Conservation (phyloP, 2,113 vertebrate genomes). For the Sceloporus tristichus region DNA sequence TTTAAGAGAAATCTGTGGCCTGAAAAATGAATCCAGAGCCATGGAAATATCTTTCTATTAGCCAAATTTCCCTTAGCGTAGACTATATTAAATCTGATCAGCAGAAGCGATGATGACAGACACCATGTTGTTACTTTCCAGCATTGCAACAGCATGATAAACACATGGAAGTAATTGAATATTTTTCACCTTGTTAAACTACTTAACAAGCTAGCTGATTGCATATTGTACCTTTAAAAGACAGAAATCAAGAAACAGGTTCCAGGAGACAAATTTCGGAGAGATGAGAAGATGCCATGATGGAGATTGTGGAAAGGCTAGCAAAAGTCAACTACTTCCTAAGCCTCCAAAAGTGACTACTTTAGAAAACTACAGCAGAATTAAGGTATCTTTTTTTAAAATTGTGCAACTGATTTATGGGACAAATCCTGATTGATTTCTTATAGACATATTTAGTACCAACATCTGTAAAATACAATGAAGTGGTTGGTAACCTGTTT, state of each 20-base stretch:
- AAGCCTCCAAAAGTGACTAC: conserved; percentile 23
- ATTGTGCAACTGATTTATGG: conserved; percentile 29
- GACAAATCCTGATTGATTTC: conserved; percentile 22
- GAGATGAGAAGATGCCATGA: conserved; percentile 42
- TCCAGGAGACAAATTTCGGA: conserved; percentile 51
- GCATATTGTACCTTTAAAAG: conserved; percentile 68
- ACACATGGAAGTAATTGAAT: conserved; percentile 70
- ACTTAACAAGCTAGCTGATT: conserved; percentile 74
- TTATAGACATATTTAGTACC: conserved; percentile 24
- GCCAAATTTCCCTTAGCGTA: conserved; percentile 55
- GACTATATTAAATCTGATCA: conserved; percentile 64
- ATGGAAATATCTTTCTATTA: conserved; percentile 51
- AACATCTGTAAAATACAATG: neutral
- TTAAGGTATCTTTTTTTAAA: conserved; percentile 18
- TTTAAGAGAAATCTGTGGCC: conserved; percentile 49
- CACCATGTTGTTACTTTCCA: conserved; percentile 61
- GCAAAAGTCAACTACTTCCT: no score
- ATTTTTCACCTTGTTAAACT: conserved; percentile 76
- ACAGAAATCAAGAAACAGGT: conserved; percentile 47
- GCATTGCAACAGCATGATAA: conserved; percentile 58
- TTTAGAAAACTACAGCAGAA: neutral
- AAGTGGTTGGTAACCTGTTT: no score
- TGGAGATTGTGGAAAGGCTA: conserved; percentile 29
- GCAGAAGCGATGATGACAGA: conserved; percentile 64
- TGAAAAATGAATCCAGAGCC: conserved; percentile 57